Percentiles rank a stretch among this genome's conserved stretches.
Evolutionary conservation across 2,797 vertebrate genomes (phyloP).

Genomic region (Pogoniulus pusillus): DNA sequence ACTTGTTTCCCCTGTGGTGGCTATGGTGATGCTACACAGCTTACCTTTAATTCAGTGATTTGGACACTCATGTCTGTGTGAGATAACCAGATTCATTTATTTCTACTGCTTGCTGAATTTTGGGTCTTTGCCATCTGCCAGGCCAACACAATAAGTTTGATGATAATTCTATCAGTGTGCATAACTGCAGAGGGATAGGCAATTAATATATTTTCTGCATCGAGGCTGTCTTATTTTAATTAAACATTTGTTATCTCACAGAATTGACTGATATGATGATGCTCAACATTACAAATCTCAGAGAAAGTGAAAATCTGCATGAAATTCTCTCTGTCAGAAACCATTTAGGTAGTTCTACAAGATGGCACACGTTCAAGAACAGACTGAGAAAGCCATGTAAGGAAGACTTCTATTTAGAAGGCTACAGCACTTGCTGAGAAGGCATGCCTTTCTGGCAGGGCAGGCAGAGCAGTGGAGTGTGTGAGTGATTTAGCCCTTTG

Average conservation of each 20-base stretch:
- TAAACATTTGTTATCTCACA: neutral
- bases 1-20: neutral
- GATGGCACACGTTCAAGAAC: neutral
- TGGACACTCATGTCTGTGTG: fast-evolving
- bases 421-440: neutral
- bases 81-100: neutral
- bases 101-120: neutral
- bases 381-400: neutral
- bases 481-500: neutral
- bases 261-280: neutral
- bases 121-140: neutral
- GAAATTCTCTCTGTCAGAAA: slow-evolving; percentile 1
- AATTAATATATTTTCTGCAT: neutral
- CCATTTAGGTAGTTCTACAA: neutral
- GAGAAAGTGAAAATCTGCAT: neutral
- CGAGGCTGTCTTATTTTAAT: neutral
- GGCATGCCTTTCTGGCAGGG: neutral
- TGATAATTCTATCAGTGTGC: neutral
- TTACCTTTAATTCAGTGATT: neutral
- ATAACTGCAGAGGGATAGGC: neutral
- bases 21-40: neutral
- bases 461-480: neutral
- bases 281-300: neutral
- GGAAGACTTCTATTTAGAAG: neutral
- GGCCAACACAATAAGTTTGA: neutral